These are phyloP conservation scores for Epizoanthus rinbou DNA, from an alignment of 92 coral and sea anemone species.

Conservation along the genomic window DNA sequence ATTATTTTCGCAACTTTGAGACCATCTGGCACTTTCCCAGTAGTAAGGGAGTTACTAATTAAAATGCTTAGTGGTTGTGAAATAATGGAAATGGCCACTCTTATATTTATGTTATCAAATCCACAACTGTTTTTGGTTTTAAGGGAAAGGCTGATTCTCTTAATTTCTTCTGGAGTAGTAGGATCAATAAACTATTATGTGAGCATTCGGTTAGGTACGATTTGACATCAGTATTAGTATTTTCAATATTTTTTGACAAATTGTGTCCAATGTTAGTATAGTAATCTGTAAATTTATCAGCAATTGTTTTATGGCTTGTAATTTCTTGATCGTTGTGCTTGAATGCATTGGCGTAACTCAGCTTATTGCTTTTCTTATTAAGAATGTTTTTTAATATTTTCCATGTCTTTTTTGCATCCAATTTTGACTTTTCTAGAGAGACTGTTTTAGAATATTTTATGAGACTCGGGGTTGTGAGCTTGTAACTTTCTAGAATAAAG, in stretches of 20 bases:
- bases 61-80: background rate
- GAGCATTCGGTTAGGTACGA: background rate
- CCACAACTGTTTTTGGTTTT: constrained; percentile 32
- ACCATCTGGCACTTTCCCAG: constrained; percentile 29
- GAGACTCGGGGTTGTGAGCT: no score
- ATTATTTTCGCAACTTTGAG: constrained; percentile 41
- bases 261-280: constrained; percentile 13
- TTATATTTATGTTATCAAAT: constrained; percentile 17
- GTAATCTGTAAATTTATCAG: constrained; percentile 15
- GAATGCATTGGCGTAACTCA: background rate
- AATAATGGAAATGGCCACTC: background rate
- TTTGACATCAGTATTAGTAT: background rate
- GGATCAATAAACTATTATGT: no score
- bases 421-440: no score
- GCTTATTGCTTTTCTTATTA: no score
- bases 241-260: constrained; percentile 9
- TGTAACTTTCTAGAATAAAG: no score
- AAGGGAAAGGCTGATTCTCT: background rate
- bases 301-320: background rate
- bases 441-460: no score
- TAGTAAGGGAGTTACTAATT: constrained; percentile 18
- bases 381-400: background rate
- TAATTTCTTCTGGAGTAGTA: constrained; percentile 12
- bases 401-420: background rate
- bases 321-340: background rate